Conservation (phyloP, 2,888 invertebrate species). For the Callyntrura guangdongensis region DNA sequence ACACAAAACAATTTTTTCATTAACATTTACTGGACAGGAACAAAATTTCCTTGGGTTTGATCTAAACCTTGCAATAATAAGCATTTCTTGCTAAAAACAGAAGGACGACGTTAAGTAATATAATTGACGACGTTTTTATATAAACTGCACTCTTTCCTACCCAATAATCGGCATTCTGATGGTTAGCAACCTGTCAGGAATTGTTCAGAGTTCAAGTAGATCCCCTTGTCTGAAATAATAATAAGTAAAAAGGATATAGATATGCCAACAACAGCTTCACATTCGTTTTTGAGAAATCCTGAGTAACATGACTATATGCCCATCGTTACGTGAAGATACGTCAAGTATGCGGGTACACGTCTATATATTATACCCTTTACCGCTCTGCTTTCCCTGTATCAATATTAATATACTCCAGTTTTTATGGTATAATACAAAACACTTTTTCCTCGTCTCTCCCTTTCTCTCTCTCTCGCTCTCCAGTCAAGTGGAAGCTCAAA, state of each 20-base stretch:
- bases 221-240: conserved; percentile 72
- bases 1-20: no score
- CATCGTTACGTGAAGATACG: not conserved
- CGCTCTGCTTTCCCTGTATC: not conserved
- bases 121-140: no score
- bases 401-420: not conserved
- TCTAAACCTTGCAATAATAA: no score
- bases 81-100: no score
- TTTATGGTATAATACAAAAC: conserved; percentile 44
- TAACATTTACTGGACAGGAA: no score
- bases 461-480: conserved; percentile 5
- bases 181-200: conserved; percentile 73
- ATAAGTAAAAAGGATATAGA: conserved; percentile 45
- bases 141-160: no score
- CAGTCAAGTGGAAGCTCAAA: conserved; percentile 53
- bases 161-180: conserved; percentile 70
- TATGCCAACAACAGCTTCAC: conserved; percentile 28
- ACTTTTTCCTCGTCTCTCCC: conserved; percentile 2
- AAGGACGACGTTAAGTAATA: no score
- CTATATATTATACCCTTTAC: not conserved
- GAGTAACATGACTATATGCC: conserved; percentile 20
- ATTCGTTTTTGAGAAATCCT: conserved; percentile 52
- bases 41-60: no score
- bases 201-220: conserved; percentile 62
- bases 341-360: not conserved